phyloP scores from a whole-genome alignment of 2,113 vertebrate species.

The Chascanopsetta lugubris region DNA sequence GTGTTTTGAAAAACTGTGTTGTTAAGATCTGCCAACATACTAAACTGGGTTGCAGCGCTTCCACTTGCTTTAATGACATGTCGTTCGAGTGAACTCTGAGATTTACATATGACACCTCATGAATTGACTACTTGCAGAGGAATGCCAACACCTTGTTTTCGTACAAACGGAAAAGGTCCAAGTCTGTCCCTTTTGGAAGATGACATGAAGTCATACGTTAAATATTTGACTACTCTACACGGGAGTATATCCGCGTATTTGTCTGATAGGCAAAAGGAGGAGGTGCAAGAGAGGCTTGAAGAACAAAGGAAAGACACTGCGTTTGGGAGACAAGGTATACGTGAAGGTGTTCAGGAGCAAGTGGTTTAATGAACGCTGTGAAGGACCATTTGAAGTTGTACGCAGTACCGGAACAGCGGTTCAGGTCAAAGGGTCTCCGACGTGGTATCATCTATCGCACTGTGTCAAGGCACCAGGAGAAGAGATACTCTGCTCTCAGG shows the following conservation, averaged over 20 bases:
- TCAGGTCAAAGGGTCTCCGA: not conserved
- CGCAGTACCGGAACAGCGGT: not conserved
- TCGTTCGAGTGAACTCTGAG: not conserved
- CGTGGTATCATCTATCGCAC: not conserved
- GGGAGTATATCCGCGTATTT: not conserved
- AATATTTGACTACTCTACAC: not conserved
- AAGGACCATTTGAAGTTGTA: not conserved
- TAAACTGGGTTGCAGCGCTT: not conserved
- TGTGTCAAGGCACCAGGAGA: no score
- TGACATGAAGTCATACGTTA: not conserved
- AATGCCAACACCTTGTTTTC: not conserved
- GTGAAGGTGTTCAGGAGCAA: not conserved
- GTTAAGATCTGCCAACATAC: not conserved
- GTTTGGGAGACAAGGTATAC: not conserved
- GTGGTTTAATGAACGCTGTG: not conserved
- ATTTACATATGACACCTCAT: not conserved
- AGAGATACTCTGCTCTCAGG: no score
- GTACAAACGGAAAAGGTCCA: not conserved
- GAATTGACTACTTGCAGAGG: not conserved
- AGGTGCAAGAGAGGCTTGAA: not conserved
- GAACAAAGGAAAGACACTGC: not conserved
- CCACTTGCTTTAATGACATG: not conserved
- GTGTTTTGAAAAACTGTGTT: not conserved
- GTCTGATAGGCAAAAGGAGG: not conserved
- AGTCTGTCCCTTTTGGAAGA: not conserved